Conservation (phyloP, 2,113 vertebrate genomes). For the Anguilla rostrata region DNA sequence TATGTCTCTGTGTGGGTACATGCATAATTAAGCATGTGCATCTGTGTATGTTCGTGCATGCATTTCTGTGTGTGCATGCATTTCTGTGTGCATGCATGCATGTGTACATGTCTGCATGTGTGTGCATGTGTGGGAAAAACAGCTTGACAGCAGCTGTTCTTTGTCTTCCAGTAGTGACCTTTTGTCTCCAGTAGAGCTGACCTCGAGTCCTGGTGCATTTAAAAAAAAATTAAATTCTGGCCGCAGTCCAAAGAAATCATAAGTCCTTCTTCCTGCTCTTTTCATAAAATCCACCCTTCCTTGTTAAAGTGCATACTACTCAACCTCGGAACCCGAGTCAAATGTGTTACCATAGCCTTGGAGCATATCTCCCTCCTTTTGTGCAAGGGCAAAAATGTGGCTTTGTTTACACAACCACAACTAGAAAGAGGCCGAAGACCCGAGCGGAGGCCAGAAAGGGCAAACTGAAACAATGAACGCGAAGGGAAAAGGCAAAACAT, state of each 20-base stretch:
- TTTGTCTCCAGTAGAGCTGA: not conserved
- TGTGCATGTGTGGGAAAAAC: not conserved
- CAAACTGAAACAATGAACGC: not conserved
- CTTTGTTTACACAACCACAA: not conserved
- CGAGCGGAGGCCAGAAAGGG: not conserved
- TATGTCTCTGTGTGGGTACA: slow-evolving; percentile 32
- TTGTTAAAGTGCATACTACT: not conserved
- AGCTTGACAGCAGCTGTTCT: not conserved
- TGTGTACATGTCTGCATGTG: not conserved
- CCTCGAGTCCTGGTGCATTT: not conserved
- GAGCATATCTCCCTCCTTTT: not conserved
- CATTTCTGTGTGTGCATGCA: not conserved
- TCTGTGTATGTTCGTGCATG: too few relatives aligned
- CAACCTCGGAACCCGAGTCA: not conserved
- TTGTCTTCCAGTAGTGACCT: not conserved
- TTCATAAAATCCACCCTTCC: not conserved
- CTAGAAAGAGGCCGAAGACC: not conserved
- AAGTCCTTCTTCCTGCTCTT: not conserved
- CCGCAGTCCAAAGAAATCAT: not conserved
- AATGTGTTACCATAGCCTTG: not conserved
- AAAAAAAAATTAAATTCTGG: not conserved
- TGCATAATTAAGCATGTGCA: not conserved
- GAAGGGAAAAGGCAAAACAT: not conserved
- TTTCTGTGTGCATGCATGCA: not conserved
- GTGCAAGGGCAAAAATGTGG: not conserved